phyloP scores from a whole-genome alignment of 2,888 invertebrate genomes.

The Ophion ventricosus region DNA sequence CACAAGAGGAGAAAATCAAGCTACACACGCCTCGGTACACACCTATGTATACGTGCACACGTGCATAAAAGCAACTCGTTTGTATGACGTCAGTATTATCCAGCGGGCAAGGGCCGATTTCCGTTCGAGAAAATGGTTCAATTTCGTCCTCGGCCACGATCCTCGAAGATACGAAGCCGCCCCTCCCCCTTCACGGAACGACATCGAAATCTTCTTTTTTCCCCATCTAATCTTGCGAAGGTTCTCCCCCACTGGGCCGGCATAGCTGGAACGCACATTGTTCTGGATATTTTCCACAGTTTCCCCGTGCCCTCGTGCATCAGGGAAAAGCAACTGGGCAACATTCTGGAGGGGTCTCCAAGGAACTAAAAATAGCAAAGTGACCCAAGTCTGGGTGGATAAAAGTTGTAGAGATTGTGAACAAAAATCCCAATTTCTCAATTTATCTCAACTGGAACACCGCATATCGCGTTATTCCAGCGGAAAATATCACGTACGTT shows the following conservation, averaged over 20 bases:
- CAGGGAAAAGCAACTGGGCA: neutral
- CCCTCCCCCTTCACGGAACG: neutral
- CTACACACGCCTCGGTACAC: conserved; percentile 35
- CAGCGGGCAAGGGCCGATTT: conserved; percentile 52
- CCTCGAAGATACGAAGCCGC: conserved; percentile 36
- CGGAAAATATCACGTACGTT: conserved; percentile 43
- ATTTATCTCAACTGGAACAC: too few relatives aligned
- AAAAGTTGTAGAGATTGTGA: too few relatives aligned
- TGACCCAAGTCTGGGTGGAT: too few relatives aligned
- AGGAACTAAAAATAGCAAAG: too few relatives aligned
- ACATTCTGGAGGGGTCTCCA: too few relatives aligned
- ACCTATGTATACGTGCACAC: conserved; percentile 20
- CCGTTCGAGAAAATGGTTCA: conserved; percentile 53
- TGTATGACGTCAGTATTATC: conserved; percentile 53
- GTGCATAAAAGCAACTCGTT: conserved; percentile 34
- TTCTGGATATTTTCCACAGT: too few relatives aligned
- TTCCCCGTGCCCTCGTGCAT: neutral
- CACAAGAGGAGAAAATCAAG: conserved; percentile 50
- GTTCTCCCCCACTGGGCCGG: neutral
- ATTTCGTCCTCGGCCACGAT: conserved; percentile 35
- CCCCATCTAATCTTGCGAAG: conserved; percentile 33
- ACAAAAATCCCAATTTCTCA: too few relatives aligned
- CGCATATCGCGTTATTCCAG: conserved; percentile 12
- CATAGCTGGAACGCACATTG: too few relatives aligned
- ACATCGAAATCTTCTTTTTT: conserved; percentile 34